Evolutionary conservation across 1,140 invertebrate genomes (phyloP).

Genomic region (Atta colombica): DNA sequence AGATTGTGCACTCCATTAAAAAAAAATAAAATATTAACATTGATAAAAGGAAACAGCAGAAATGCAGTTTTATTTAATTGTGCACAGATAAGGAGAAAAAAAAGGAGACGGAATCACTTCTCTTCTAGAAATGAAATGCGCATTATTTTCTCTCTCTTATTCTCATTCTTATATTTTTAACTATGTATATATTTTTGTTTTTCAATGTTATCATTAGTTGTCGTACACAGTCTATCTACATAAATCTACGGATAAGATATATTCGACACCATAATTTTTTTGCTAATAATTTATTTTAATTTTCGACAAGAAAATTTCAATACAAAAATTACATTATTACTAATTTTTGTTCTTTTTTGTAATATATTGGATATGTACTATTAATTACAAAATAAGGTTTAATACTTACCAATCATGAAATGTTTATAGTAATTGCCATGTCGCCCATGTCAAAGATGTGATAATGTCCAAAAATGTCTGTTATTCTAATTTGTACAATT

Average conservation of each 20-base stretch:
- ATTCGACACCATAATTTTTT: not conserved
- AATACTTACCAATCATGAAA: constrained; percentile 44
- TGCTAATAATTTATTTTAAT: constrained; percentile 33
- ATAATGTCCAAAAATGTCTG: constrained; percentile 28
- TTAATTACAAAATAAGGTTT: constrained; percentile 46
- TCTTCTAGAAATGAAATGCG: not conserved
- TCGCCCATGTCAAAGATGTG: not conserved
- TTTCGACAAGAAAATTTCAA: constrained; percentile 14
- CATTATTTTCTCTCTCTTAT: not conserved
- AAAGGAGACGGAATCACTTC: not conserved
- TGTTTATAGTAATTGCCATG: constrained; percentile 41
- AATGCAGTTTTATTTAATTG: not conserved
- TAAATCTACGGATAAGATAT: constrained; percentile 14
- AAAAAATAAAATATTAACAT: not conserved
- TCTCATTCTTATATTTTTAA: not conserved
- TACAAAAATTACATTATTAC: constrained; percentile 57
- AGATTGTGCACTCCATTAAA: not conserved
- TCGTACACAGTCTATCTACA: not conserved
- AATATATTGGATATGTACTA: constrained; percentile 15
- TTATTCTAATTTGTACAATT: constrained; percentile 68
- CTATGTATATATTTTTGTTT: not conserved
- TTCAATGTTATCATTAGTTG: not conserved
- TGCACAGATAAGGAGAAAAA: not conserved
- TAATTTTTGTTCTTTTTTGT: constrained; percentile 32
- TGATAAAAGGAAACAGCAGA: not conserved